Conservation (phyloP, 2,888 invertebrate species). For the Lasioglossum malachurum region DNA sequence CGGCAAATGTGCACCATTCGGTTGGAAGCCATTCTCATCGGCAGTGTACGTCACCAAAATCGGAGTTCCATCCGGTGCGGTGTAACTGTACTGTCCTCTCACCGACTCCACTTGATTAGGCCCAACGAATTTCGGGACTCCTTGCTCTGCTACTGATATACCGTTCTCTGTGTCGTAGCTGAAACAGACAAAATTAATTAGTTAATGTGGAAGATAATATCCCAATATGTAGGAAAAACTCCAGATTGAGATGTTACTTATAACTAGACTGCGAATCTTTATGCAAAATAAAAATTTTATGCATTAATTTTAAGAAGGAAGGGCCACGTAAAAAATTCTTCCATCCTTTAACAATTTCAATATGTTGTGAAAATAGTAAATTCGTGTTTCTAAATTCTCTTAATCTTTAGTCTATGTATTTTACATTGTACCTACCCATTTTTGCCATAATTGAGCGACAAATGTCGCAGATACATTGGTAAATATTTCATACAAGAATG, state of each 20-base stretch:
- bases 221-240: too few relatives aligned
- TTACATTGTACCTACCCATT: too few relatives aligned
- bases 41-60: constrained; percentile 88
- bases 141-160: constrained; percentile 87
- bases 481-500: background rate
- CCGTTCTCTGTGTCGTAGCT: constrained; percentile 89
- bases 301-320: too few relatives aligned
- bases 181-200: constrained; percentile 41
- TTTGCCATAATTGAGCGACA: too few relatives aligned
- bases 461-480: background rate
- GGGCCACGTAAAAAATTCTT: too few relatives aligned
- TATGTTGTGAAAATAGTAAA: too few relatives aligned
- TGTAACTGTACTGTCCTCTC: constrained; percentile 88
- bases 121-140: constrained; percentile 86
- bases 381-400: too few relatives aligned
- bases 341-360: too few relatives aligned
- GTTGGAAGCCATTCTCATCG: constrained; percentile 90
- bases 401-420: too few relatives aligned
- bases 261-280: too few relatives aligned
- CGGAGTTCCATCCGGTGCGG: constrained; percentile 88
- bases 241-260: background rate
- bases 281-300: too few relatives aligned
- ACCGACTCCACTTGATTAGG: constrained; percentile 85
- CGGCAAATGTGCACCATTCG: constrained; percentile 91
- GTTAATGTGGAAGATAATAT: background rate